These are phyloP conservation scores for Jacana jacana DNA, from an alignment of 2,113 vertebrate species.

Conservation along the genomic window DNA sequence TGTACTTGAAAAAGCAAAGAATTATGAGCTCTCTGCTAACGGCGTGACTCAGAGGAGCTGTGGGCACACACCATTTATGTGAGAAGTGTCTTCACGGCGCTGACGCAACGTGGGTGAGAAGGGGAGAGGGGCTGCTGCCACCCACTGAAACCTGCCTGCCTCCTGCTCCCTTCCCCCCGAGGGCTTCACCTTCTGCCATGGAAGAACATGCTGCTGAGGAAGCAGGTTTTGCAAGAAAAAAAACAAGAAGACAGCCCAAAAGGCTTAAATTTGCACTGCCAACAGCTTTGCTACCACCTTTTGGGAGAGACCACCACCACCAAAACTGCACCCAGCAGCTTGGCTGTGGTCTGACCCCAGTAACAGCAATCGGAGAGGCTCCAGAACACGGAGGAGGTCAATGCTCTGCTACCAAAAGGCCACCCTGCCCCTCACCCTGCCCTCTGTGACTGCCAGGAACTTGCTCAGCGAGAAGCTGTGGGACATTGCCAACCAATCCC, in stretches of 20 bases:
- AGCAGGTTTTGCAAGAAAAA: background rate
- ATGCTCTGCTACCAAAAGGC: background rate
- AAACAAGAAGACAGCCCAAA: background rate
- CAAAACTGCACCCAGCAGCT: accelerated
- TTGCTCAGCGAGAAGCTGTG: constrained; percentile 30
- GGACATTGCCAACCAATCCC: background rate
- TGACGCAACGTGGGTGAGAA: background rate
- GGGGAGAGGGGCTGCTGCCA: background rate
- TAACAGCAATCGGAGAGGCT: background rate
- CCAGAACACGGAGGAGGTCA: background rate
- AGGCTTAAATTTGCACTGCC: background rate
- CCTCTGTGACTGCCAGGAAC: background rate
- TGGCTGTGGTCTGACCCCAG: background rate
- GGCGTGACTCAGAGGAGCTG: constrained; percentile 13
- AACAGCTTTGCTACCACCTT: background rate
- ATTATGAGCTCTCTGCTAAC: background rate
- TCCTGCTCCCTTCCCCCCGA: background rate
- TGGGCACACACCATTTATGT: background rate
- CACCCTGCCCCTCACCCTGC: background rate
- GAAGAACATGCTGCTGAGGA: background rate
- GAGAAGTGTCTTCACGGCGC: background rate
- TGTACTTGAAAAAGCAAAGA: background rate
- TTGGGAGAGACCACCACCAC: background rate
- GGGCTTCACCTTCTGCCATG: background rate
- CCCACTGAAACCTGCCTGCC: accelerated